These are phyloP conservation scores for Stegana nigrithorax DNA, from an alignment of 2,888 invertebrate genomes.

Conservation along the genomic window DNA sequence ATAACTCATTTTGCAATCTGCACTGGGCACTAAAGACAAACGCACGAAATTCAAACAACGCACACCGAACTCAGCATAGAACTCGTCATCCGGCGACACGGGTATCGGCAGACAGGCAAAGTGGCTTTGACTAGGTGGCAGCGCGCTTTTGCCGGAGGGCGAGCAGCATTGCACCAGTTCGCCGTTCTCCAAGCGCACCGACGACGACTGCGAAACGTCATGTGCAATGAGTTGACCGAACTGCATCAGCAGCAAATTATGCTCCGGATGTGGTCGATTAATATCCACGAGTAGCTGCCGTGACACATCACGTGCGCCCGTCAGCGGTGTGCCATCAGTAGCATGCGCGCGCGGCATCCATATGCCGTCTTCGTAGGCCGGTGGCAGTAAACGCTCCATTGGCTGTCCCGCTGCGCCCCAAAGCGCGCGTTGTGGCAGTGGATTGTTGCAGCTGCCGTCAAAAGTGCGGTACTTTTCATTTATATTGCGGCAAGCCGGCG, in stretches of 20 bases:
- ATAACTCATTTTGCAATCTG: conserved; percentile 77
- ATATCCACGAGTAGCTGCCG: conserved; percentile 73
- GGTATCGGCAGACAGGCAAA: conserved; percentile 78
- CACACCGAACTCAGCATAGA: conserved; percentile 72
- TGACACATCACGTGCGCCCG: conserved; percentile 78
- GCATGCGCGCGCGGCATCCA: conserved; percentile 62
- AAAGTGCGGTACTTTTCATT: conserved; percentile 75
- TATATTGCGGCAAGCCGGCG: conserved; percentile 68
- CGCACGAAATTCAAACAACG: conserved; percentile 81
- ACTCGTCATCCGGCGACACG: conserved; percentile 73
- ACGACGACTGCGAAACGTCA: conserved; percentile 79
- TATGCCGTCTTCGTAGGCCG: conserved; percentile 76
- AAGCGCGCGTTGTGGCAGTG: conserved; percentile 54
- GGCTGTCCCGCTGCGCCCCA: conserved; percentile 80
- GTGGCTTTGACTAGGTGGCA: conserved; percentile 72
- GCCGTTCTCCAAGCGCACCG: conserved; percentile 76
- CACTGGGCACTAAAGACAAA: conserved; percentile 75
- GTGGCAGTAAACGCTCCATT: conserved; percentile 76
- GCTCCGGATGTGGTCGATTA: conserved; percentile 73
- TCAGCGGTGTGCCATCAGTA: conserved; percentile 71
- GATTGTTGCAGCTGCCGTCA: conserved; percentile 89
- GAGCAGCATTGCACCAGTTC: conserved; percentile 81
- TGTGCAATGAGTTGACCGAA: conserved; percentile 85
- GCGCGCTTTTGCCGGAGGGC: conserved; percentile 71
- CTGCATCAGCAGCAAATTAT: conserved; percentile 80